Evolutionary conservation across 2,888 invertebrate species (phyloP), one percentile per base, ranked within the genome.

Genomic region (Xestia ashworthii): DNA sequence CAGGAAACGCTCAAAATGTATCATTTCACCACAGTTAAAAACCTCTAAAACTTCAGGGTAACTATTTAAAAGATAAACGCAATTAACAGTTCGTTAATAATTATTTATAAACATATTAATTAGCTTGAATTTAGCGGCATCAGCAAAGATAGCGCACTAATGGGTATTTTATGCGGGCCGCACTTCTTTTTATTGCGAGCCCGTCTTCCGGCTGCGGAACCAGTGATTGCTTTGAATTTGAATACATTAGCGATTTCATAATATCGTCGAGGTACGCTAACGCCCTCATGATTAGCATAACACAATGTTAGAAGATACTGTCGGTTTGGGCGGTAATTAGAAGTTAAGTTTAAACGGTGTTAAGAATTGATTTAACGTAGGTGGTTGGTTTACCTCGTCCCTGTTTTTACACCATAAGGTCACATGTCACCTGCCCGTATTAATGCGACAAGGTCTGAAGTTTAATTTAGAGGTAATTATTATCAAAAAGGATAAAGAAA

Each of bases 201-300:
- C n/a, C 22, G 67, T 81, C 77, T 87, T 88, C 89, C 88, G 85
- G 73, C 74, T 70, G 48, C 74, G 82, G 86, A 88, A 80, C 80
- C 70, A 77, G 76, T 69, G 76, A 80, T 84, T 87, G 78, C 62
- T 78, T 80, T 66, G 48, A 19, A 78, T 85, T 81, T 62, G 72
- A 85, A 83, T 83, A 83, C 58, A 86, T 84, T 83, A 75, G n/a
- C 69, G 70, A 78, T 87, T 88, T 84, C 82, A 78, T 81, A 88
- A 78, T 81, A 87, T 67, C 58, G 22, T 48, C 25, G 70, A 74
- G 32, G 77, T 67, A 71, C 75, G 77, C 62, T 73, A 71, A 80
- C 82, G 80, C 84, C 87, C 80, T 78, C 67, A 67, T 76, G 70
- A 81, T 84, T 65, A 71, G 32, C 41, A 81, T 70, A 55, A 41